Evolutionary conservation across 2,113 vertebrate species (phyloP), one percentile per base, ranked within the genome.

Genomic region (Poeciliopsis occidentalis): DNA sequence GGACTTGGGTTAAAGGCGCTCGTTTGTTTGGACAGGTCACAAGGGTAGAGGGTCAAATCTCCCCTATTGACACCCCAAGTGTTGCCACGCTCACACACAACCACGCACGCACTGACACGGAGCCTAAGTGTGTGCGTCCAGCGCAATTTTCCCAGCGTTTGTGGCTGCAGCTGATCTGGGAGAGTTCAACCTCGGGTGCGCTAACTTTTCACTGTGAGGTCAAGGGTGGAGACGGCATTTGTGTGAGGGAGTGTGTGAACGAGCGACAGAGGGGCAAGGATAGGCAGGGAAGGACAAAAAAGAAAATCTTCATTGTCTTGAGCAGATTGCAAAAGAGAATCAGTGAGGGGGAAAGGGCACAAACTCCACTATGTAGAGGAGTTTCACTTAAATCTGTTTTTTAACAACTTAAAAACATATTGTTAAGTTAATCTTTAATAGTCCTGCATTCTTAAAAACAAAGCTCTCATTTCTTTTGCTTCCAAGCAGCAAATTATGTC

Each of bases 81-180:
- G 80, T 92, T 86, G 81, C 85, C 85, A 78, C 77, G 60, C 79
- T 81, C 91, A 83, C 91, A 86, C 90, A 90, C 84, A 87, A 77
- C 78, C 66, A 60, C 75, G 60, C 68, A 44, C 71, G 64, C 69
- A 30, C 75, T 57, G 32, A n/a, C 70, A 72, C 10, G 62, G 78
- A 65, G 1, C 19, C 31, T 22, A 47, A 73, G 87, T 66, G 77
- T 44, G 71, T 67, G 81, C 61, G 75, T 87, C 85, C 78, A 92
- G 93, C 93, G 86, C 93, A 10, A 94, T 92, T 95, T 96, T 95
- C 95, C 95, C 95, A 96, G 95, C 92, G 51, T 84, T 84, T 39
- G 83, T 19, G 70, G 74, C 76, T 37, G 80, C 60, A 72, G 76
- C 85, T 67, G 85, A 88, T 87, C 91, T 91, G 87, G 88, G 91